phyloP scores from a whole-genome alignment of 2,888 invertebrate genomes.

The Catocala sponsa region DNA sequence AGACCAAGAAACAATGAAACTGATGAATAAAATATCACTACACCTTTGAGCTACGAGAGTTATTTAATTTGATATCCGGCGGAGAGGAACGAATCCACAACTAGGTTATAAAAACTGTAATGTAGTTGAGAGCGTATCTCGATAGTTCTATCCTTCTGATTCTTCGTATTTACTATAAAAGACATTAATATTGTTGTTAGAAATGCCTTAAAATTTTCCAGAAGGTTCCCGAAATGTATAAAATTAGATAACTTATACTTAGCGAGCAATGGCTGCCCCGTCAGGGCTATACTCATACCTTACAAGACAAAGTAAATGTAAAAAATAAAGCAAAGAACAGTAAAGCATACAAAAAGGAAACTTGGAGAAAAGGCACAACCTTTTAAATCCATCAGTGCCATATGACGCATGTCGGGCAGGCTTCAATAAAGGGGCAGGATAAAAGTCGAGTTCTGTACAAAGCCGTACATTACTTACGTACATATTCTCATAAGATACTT shows the following conservation, averaged over 20 bases:
- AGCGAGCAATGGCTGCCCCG: no score
- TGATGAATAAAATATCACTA: constrained; percentile 50
- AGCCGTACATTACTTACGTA: neutral
- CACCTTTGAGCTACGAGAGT: constrained; percentile 33
- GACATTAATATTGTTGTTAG: no score
- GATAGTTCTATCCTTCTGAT: no score
- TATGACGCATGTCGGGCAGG: constrained; percentile 26
- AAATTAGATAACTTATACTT: no score
- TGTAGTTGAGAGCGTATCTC: no score
- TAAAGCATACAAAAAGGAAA: constrained; percentile 5
- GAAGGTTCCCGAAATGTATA: no score
- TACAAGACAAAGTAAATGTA: constrained; percentile 1
- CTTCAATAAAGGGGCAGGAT: constrained; percentile 34
- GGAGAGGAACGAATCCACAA: neutral
- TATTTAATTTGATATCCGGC: constrained; percentile 21
- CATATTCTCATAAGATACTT: neutral
- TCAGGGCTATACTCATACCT: no score
- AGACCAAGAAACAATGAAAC: constrained; percentile 47
- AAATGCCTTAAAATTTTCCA: no score
- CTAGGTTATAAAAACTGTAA: no score
- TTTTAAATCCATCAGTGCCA: constrained; percentile 42
- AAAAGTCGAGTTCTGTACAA: constrained; percentile 18
- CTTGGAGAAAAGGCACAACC: constrained; percentile 8
- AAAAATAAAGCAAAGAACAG: neutral
- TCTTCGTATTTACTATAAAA: no score